phyloP scores from a whole-genome alignment of 2,113 vertebrate genomes.

The Paralichthys olivaceus region DNA sequence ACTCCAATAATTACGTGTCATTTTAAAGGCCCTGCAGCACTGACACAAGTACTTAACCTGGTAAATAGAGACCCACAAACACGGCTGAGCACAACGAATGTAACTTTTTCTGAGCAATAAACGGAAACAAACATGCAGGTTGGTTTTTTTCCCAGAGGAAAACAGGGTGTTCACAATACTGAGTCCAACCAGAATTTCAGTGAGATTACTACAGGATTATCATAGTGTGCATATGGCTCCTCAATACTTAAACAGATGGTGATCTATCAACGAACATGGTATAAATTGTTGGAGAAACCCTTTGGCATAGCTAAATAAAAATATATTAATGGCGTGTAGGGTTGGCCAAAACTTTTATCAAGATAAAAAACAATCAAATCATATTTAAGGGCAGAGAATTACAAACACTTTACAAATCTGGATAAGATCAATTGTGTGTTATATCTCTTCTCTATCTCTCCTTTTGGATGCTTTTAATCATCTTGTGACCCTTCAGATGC shows the following conservation, averaged over 20 bases:
- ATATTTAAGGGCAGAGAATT: too few relatives aligned
- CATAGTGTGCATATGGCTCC: constrained; percentile 46
- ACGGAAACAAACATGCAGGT: neutral
- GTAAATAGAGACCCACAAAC: constrained; percentile 36
- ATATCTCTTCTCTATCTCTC: too few relatives aligned
- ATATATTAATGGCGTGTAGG: neutral
- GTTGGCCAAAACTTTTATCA: neutral
- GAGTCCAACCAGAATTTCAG: constrained; percentile 42
- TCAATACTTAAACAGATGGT: constrained; percentile 25
- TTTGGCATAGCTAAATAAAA: neutral
- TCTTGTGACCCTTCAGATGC: neutral
- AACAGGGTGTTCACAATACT: constrained; percentile 10
- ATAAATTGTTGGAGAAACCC: neutral
- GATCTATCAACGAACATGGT: neutral
- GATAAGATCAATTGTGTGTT: too few relatives aligned
- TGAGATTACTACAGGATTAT: constrained; percentile 66
- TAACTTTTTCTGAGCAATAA: constrained; percentile 19
- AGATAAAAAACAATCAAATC: too few relatives aligned
- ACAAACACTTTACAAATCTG: too few relatives aligned
- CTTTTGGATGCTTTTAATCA: neutral
- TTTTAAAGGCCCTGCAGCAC: constrained; percentile 37
- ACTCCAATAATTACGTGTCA: constrained; percentile 68
- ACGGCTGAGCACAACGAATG: neutral
- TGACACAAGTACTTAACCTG: constrained; percentile 60
- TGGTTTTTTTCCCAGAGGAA: neutral